Percentiles rank a stretch among this genome's conserved stretches.
Conservation (phyloP, 2,888 invertebrate genomes). For the Protonemura montana region DNA sequence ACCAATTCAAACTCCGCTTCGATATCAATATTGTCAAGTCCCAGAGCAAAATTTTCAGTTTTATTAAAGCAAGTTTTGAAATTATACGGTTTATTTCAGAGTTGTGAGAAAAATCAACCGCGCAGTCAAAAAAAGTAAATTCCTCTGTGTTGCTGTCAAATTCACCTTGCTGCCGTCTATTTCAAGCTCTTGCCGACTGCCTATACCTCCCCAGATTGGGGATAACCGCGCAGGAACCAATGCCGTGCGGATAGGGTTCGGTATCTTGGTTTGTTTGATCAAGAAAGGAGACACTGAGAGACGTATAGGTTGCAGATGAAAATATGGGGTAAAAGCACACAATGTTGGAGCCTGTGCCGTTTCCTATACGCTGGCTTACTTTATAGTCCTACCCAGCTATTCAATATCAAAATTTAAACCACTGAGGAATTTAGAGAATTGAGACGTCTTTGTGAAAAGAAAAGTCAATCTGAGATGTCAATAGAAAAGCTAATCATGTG, state of each 20-base stretch:
- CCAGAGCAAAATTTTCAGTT: too few relatives aligned
- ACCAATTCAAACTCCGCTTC: too few relatives aligned
- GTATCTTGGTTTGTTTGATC: slow-evolving; percentile 30
- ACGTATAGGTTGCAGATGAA: neutral
- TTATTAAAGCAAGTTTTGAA: too few relatives aligned
- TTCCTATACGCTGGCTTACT: neutral
- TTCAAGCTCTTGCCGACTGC: neutral
- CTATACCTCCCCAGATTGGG: neutral
- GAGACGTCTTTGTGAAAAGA: neutral
- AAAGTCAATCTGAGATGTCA: neutral
- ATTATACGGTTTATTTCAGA: too few relatives aligned
- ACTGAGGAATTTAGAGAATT: neutral
- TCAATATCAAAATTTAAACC: slow-evolving; percentile 22
- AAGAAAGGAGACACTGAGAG: neutral
- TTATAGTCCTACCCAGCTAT: neutral
- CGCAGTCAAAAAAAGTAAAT: neutral
- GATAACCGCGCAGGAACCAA: neutral
- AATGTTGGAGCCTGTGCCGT: neutral
- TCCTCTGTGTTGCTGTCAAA: neutral
- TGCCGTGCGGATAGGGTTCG: neutral
- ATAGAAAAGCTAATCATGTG: neutral
- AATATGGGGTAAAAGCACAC: neutral
- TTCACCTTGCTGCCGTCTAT: neutral
- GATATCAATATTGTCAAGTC: too few relatives aligned
- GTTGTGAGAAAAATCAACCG: too few relatives aligned